Evolutionary conservation across 2,888 invertebrate genomes (phyloP).

Genomic region (Leptinotarsa rubiginosa): DNA sequence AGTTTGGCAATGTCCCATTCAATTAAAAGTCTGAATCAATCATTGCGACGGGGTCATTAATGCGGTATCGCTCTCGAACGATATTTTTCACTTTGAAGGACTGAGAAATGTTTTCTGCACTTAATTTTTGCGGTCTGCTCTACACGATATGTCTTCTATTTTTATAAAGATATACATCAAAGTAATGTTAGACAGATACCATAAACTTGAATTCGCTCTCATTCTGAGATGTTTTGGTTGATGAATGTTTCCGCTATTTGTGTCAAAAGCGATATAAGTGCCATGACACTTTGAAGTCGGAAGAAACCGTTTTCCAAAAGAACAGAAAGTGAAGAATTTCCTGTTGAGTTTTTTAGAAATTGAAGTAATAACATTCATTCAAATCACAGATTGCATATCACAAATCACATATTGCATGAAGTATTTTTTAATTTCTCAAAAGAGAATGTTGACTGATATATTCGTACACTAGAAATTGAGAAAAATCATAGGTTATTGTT

Average conservation of each 20-base stretch:
- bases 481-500: too few relatives aligned
- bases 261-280: constrained; percentile 13
- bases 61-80: background rate
- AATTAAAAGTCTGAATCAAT: too few relatives aligned
- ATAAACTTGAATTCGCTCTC: constrained; percentile 13
- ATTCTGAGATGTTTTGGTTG: constrained; percentile 6
- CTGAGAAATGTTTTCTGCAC: background rate
- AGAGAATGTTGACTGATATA: too few relatives aligned
- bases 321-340: background rate
- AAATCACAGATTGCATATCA: too few relatives aligned
- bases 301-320: background rate
- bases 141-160: background rate
- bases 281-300: constrained; percentile 1
- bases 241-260: constrained; percentile 15
- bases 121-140: background rate
- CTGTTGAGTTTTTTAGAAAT: background rate
- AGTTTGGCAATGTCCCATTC: too few relatives aligned
- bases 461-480: too few relatives aligned
- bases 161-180: constrained; percentile 16
- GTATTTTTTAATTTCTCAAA: too few relatives aligned
- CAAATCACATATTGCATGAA: too few relatives aligned
- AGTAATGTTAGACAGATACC: background rate
- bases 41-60: too few relatives aligned
- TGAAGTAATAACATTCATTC: too few relatives aligned
- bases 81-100: background rate